Evolutionary conservation across 2,888 invertebrate genomes (phyloP), one percentile per base, ranked within the genome.

Genomic region (Tribolium freemani): DNA sequence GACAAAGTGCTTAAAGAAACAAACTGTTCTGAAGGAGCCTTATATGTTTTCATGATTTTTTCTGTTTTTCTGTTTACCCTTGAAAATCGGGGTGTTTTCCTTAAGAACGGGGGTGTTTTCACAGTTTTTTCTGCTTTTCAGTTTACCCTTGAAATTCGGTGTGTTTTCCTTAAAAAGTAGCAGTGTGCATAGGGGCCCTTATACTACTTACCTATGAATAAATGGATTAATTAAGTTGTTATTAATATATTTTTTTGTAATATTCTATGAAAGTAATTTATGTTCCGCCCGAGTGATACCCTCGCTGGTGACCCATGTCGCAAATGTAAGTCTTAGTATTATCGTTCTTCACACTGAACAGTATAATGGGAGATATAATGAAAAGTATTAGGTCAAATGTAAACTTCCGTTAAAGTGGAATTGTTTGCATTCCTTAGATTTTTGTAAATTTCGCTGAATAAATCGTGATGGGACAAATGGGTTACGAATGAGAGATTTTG

Each of bases 1-100:
- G 57, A 57, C 57, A 57, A 57, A 57, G 30, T 57, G 57, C 57
- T 44, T 57, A 57, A 57, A 57, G 57, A 57, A 57, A 57, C 57
- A 57, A 57, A 57, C 30, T 57, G 31, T 38, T 57, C 51, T 57
- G 31, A 57, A 57, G 57, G 31, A 57, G 57, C 38, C 57, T 38
- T 38, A 57, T 44, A 51, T 51, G 51, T 51, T 51, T 51, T 51
- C 51, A 51, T 1, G 51, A 16, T 51, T 51, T 51, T 16, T 16
- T 16, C 16, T 16, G 16, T 2, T 16, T 16, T 16, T 16, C 16
- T 16, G 16, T 16, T 16, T 1, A 16, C 16, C 16, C 16, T 16
- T 16, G 16, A 16, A 16, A 16, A 16, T 16, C 16, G 16, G n/a
- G n/a, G n/a, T n/a, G n/a, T n/a, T n/a, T n/a, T n/a, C n/a, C n/a